phyloP scores from a whole-genome alignment of 2,888 invertebrate species.

The Cephus runcator region DNA sequence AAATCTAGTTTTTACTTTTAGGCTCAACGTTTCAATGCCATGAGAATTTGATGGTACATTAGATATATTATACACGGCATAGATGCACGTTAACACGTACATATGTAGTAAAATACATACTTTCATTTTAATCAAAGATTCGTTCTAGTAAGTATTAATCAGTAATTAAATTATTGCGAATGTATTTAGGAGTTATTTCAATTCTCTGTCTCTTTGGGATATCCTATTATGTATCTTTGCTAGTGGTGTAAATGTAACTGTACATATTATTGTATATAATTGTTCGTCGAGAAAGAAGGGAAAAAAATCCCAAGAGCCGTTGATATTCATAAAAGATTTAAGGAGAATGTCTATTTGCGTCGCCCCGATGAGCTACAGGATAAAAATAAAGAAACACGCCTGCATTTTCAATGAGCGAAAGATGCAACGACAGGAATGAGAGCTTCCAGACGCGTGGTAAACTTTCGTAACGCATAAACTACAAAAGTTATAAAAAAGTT shows the following conservation, averaged over 20 bases:
- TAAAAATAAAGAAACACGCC: background rate
- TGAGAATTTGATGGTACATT: background rate
- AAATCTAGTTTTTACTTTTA: background rate
- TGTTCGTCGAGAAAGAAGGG: constrained; percentile 24
- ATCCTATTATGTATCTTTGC: constrained; percentile 25
- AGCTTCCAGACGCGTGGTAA: background rate
- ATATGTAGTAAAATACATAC: constrained; percentile 22
- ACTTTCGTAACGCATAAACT: background rate
- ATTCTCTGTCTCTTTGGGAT: constrained; percentile 31
- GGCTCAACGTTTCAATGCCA: background rate
- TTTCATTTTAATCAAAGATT: constrained; percentile 58
- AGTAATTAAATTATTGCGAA: constrained; percentile 56
- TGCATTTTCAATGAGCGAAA: background rate
- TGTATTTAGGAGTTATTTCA: constrained; percentile 39
- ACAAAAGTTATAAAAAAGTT: background rate
- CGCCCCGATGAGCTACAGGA: background rate
- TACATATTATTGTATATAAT: constrained; percentile 57
- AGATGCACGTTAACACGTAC: background rate
- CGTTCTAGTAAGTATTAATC: constrained; percentile 49
- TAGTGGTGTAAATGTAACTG: constrained; percentile 50
- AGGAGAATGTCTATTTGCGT: constrained; percentile 25
- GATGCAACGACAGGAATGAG: background rate
- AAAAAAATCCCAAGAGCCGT: constrained; percentile 33
- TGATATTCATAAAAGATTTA: constrained; percentile 38
- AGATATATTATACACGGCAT: background rate